Evolutionary conservation across 2,113 vertebrate genomes (phyloP).

Genomic region (Deroptyus accipitrinus): DNA sequence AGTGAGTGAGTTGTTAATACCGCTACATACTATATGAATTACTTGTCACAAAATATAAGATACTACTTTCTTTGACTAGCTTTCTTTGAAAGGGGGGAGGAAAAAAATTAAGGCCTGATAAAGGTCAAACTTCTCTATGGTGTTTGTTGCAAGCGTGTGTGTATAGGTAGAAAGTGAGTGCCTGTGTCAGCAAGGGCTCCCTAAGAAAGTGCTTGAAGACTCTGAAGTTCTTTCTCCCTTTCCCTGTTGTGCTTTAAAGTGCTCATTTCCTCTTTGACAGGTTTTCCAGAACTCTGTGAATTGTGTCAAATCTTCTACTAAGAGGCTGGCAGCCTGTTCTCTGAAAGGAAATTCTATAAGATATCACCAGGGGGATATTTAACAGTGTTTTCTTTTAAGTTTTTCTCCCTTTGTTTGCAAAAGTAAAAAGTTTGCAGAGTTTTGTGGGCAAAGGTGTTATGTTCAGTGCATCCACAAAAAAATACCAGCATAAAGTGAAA

Average conservation of each 20-base stretch:
- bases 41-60: neutral
- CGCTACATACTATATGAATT: neutral
- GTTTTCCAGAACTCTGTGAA: neutral
- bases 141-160: neutral
- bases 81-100: neutral
- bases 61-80: neutral
- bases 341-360: neutral
- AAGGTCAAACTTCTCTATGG: neutral
- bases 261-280: neutral
- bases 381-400: neutral
- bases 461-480: neutral
- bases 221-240: neutral
- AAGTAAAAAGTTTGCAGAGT: neutral
- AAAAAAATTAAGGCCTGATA: neutral
- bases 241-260: neutral
- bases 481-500: neutral
- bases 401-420: neutral
- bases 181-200: neutral
- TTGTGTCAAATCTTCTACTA: neutral
- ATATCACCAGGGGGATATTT: neutral
- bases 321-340: neutral
- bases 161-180: neutral
- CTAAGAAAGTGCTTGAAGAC: constrained; percentile 13
- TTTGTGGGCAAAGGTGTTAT: neutral
- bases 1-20: neutral